Evolutionary conservation across 2,888 invertebrate species (phyloP), one percentile per base, ranked within the genome.

Genomic region (Trissolcus brochymenae): DNA sequence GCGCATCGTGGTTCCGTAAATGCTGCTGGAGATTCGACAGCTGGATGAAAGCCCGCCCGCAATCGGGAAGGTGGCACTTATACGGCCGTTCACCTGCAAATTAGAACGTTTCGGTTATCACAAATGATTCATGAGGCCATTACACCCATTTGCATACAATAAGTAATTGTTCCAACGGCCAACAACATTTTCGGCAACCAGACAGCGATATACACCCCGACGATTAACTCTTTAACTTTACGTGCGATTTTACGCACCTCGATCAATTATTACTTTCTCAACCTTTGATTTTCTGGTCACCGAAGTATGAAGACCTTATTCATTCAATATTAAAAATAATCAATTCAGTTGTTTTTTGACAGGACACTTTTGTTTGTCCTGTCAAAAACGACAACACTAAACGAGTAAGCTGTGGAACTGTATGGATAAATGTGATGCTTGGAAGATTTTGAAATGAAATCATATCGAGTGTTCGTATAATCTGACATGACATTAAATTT

Each of bases 21-120:
- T 98, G 98, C 89, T 98, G 98, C 89, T 98, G 98, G 11, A 98
- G 93, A 90, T 98, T 98, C 71, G 97, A 97, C 84, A 98, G 92
- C 91, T 98, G 98, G 89, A 98, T 98, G 91, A 98, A 98, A 81
- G 98, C 98, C 84, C 98, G 92, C 64, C 97, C 98, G 90, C 98
- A 98, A 87, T 98, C 97, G 68, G 97, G 96, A 84, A 98, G 92
- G 90, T 97, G 97, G 90, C 98, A 98, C 91, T 97, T 96, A 92
- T 98, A 98, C 56, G 98, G 98, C 83, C 98, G 94, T 91, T 98
- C 98, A 86, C 98, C 98, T 97, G 92, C 51, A 91, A 92, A 76
- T 71, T 74, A 70, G 73, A 76, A 72, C 72, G 62, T 76, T 67
- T 67, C 67, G 54, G 35, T 72, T 66, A 62, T 76, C 66, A 61